These are phyloP conservation scores for Minunthozetes semirufus DNA, from an alignment of 2,888 invertebrate species.

Conservation along the genomic window DNA sequence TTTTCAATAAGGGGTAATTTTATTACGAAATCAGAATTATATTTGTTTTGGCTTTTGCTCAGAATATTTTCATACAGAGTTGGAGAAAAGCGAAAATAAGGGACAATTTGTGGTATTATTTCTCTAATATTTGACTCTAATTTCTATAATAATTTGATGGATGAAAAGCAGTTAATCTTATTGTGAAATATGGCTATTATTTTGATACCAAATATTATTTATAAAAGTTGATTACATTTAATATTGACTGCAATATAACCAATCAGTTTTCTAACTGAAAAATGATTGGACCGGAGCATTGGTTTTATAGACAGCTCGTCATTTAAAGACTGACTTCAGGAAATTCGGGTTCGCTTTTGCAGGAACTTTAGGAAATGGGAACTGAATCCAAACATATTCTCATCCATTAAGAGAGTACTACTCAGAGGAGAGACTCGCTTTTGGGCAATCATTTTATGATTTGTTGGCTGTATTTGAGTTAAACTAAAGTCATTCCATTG, in stretches of 20 bases:
- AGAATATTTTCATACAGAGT: no score
- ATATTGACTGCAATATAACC: neutral
- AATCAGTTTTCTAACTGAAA: neutral
- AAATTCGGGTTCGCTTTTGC: slow-evolving; percentile 42
- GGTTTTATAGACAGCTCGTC: slow-evolving; percentile 13
- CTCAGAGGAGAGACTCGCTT: slow-evolving; percentile 25
- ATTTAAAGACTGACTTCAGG: slow-evolving; percentile 38
- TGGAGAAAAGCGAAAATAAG: no score
- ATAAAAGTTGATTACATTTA: neutral
- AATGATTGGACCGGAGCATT: neutral
- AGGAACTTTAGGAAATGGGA: slow-evolving; percentile 42
- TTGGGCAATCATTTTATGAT: slow-evolving; percentile 15
- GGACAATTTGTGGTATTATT: no score
- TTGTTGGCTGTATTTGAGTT: neutral
- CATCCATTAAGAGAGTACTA: slow-evolving; percentile 39
- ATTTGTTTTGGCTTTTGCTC: no score
- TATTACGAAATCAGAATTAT: no score
- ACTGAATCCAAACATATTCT: slow-evolving; percentile 41
- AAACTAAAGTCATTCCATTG: neutral
- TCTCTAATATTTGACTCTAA: no score
- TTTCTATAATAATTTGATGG: neutral
- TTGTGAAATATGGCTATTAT: neutral
- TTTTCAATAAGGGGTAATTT: no score
- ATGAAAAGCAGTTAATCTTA: neutral
- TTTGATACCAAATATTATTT: neutral